Conservation (phyloP, 2,888 invertebrate species). For the Melanophora roralis region DNA sequence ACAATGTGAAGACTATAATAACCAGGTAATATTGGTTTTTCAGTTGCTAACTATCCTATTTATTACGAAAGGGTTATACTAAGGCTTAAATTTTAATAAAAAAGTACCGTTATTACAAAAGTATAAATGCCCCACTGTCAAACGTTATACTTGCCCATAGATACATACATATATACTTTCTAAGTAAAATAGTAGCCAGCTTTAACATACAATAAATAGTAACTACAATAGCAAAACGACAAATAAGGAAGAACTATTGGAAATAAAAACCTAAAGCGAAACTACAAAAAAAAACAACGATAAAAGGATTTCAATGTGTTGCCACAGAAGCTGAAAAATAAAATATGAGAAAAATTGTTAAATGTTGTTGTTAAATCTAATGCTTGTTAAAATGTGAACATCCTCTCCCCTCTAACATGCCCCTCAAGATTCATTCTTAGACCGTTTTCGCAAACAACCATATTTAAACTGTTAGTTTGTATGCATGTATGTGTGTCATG, state of each 20-base stretch:
- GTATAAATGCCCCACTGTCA: constrained; percentile 10
- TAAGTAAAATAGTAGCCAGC: background rate
- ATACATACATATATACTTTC: background rate
- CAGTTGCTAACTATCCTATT: too few species aligned
- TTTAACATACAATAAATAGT: background rate
- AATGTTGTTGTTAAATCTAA: constrained; percentile 58
- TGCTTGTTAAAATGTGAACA: constrained; percentile 50
- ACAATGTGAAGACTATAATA: too few species aligned
- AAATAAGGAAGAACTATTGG: constrained; percentile 11
- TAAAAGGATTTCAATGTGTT: constrained; percentile 50
- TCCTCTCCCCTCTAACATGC: background rate
- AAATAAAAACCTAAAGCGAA: constrained; percentile 33
- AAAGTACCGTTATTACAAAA: too few species aligned
- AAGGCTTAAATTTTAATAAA: too few species aligned
- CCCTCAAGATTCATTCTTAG: background rate
- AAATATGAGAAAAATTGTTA: constrained; percentile 52
- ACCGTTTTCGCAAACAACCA: constrained; percentile 8
- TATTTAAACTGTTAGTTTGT: constrained; percentile 18
- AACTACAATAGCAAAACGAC: constrained; percentile 7
- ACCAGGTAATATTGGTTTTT: too few species aligned
- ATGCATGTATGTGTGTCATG: background rate
- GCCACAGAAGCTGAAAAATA: constrained; percentile 31
- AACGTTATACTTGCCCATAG: background rate
- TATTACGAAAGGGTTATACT: too few species aligned
- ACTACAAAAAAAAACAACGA: constrained; percentile 41